Conservation (phyloP, 2,113 vertebrate genomes). For the Epinephelus fuscoguttatus region DNA sequence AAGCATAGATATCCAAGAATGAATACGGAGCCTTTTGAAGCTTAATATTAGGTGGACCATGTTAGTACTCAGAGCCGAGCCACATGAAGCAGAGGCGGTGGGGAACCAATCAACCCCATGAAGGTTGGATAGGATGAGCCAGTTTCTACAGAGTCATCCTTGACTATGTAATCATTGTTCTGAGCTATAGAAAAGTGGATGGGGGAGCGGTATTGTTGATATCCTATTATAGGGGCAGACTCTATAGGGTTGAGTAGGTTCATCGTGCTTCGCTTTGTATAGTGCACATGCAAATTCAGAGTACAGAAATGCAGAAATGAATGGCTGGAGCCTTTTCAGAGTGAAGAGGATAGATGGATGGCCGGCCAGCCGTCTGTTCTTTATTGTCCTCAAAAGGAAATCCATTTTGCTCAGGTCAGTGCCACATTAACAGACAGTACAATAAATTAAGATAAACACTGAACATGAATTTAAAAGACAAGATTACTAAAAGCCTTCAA, state of each 20-base stretch:
- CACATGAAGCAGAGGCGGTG: not conserved
- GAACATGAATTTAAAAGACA: no score
- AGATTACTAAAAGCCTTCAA: no score
- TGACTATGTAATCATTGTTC: constrained; percentile 27
- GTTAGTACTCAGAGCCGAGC: not conserved
- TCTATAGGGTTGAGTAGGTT: constrained; percentile 4
- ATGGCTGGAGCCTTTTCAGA: constrained; percentile 7
- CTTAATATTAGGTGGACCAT: no score
- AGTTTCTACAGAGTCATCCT: constrained; percentile 25
- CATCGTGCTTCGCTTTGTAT: constrained; percentile 3
- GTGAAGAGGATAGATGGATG: not conserved
- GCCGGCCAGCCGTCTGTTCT: no score
- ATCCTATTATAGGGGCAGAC: not conserved
- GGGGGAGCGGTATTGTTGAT: not conserved
- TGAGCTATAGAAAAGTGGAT: constrained; percentile 14
- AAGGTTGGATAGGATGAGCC: constrained; percentile 14
- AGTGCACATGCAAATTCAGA: not conserved
- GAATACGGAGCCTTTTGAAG: no score
- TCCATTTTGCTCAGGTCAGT: no score
- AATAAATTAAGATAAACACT: no score
- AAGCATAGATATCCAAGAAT: no score
- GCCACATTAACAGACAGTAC: no score
- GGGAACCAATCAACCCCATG: not conserved
- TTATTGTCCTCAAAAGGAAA: no score
- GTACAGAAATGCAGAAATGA: constrained; percentile 13